Conservation (phyloP, 2,113 vertebrate species). For the Origma solitaria region DNA sequence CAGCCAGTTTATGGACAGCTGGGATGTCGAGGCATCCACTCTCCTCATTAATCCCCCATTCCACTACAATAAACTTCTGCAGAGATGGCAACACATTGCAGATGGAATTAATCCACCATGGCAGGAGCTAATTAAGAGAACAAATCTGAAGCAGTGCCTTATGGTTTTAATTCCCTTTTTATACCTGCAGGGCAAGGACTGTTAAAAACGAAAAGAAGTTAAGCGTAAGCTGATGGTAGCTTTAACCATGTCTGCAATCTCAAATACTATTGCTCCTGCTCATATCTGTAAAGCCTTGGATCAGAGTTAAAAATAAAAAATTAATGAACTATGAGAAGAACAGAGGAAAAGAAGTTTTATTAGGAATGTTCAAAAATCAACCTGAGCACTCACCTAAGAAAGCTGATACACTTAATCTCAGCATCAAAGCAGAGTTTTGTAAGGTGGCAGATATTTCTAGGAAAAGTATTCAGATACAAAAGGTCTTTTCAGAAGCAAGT, state of each 20-base stretch:
- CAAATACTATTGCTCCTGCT: background rate
- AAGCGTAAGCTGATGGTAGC: background rate
- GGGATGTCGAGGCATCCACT: background rate
- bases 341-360: background rate
- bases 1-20: background rate
- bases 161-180: conserved; percentile 52
- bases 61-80: conserved; percentile 39
- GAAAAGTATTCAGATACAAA: background rate
- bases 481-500: background rate
- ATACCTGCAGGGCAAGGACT: conserved; percentile 52
- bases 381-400: background rate
- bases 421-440: background rate
- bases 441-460: background rate
- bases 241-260: conserved; percentile 4
- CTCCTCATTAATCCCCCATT: conserved; percentile 41
- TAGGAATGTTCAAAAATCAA: background rate
- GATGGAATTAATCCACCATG: conserved; percentile 57
- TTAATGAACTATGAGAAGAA: background rate
- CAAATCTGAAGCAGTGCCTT: conserved; percentile 53
- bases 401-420: background rate
- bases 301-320: background rate
- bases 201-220: conserved; percentile 50
- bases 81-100: conserved; percentile 47
- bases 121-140: conserved; percentile 61
- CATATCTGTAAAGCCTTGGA: background rate